Base-by-base conservation (phyloP, 2,888 invertebrate species). In the Pammene fasciana region DNA sequence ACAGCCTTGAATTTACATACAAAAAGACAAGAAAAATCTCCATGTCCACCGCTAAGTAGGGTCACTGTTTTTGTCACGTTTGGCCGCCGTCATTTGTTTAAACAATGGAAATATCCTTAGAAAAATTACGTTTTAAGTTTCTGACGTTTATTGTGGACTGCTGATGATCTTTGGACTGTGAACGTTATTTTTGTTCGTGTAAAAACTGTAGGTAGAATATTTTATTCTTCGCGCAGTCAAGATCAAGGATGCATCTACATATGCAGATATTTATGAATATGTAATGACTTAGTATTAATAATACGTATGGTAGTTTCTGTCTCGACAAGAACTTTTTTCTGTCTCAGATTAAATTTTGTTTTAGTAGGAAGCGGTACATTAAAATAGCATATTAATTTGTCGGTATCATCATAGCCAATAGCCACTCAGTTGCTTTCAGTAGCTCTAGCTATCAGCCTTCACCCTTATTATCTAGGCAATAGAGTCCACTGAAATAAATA, bases 11-110 rank as follows among this genome's bases (percentile, higher is more conserved):
- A 89, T 90, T 90, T 86, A 83, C 88, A 90, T 90, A 91, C 88
- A 89, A 88, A 87, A 81, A 77, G 78, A 80, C 75, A 75, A 71
- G 83, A 85, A 87, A 88, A 87, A 89, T 89, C 83, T 86, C 88
- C 86, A 82, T 80, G 70, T 70, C 70, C 70, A 70, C 77, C 81
- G 78, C 76, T 81, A 77, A 78, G 77, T 73, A 73, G 76, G 86
- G 86, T 87, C 85, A 84, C 67, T 72, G 77, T 88, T 88, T 88
- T 89, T 89, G 86, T 86, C 76, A 73, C 73, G 74, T 78, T 77
- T 65, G 60, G 52, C 34, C 52, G 48, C 68, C 41, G 70, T 70
- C 60, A 60, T 55, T 60, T 60, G 70, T 70, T 70, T 60, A 60
- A 60, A 68, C 68, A 68, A 68, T 68, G 64, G 68, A 50, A 62